Conservation (phyloP, 2,797 vertebrate genomes). For the Hippocampus kuda region DNA sequence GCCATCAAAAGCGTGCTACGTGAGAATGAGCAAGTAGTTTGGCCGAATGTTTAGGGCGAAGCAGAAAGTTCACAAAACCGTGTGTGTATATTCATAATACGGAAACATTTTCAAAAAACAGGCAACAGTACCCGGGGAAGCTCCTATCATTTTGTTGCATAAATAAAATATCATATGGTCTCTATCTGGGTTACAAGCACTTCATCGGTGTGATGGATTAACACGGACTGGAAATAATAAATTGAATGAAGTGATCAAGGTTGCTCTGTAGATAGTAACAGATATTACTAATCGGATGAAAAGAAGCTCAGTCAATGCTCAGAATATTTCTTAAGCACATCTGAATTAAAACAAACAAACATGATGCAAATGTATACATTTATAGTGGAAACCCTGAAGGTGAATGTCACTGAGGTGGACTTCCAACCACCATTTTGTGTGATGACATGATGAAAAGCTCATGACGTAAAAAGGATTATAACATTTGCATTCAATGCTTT, state of each 20-base stretch:
- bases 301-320: neutral
- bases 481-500: no score
- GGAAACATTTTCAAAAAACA: neutral
- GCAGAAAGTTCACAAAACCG: no score
- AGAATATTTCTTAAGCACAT: neutral
- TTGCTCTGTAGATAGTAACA: neutral
- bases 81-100: no score
- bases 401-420: neutral
- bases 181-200: neutral
- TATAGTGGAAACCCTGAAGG: neutral
- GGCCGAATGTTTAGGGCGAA: no score
- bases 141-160: neutral
- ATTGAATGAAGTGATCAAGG: neutral
- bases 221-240: neutral
- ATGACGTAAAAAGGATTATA: no score
- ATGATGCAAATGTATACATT: neutral
- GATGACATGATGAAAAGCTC: no score
- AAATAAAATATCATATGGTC: neutral
- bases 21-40: no score
- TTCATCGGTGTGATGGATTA: neutral
- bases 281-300: neutral
- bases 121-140: neutral
- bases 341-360: neutral
- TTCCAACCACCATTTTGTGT: no score
- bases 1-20: no score